Conservation (phyloP, 2,113 vertebrate genomes). For the Gorilla gorilla region DNA sequence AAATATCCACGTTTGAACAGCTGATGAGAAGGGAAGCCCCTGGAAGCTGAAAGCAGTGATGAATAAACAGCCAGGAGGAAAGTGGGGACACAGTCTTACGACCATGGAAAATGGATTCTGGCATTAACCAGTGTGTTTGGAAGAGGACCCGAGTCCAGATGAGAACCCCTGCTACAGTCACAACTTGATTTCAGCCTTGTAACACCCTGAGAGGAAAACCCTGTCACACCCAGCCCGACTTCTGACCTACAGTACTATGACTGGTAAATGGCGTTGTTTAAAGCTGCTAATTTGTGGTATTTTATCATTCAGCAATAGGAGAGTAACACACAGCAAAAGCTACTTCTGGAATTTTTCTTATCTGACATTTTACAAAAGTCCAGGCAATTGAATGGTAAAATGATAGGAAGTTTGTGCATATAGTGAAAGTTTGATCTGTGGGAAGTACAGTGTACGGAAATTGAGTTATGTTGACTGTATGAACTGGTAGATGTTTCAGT, state of each 20-base stretch:
- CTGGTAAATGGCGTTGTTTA: not conserved
- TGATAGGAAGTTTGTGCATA: not conserved
- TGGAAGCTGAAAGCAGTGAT: not conserved
- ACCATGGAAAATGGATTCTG: not conserved
- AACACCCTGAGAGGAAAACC: not conserved
- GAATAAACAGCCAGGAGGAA: not conserved
- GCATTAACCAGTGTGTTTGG: not conserved
- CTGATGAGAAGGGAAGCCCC: not conserved
- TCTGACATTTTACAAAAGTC: not conserved
- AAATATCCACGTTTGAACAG: not conserved
- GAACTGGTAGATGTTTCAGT: not conserved
- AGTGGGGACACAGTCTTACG: not conserved
- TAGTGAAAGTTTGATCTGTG: not conserved
- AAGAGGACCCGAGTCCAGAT: not conserved
- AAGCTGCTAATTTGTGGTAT: not conserved
- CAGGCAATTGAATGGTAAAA: not conserved
- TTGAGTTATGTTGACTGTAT: not conserved
- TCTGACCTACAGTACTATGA: not conserved
- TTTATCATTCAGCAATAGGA: not conserved
- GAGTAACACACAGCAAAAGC: not conserved
- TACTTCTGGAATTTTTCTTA: not conserved
- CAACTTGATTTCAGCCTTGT: not conserved
- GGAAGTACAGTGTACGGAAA: not conserved
- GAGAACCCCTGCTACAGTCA: not conserved
- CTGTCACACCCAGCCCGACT: not conserved